Percentiles rank a stretch among this genome's conserved stretches.
phyloP scores from a whole-genome alignment of 2,888 invertebrate species.

The Drosophila incognita region DNA sequence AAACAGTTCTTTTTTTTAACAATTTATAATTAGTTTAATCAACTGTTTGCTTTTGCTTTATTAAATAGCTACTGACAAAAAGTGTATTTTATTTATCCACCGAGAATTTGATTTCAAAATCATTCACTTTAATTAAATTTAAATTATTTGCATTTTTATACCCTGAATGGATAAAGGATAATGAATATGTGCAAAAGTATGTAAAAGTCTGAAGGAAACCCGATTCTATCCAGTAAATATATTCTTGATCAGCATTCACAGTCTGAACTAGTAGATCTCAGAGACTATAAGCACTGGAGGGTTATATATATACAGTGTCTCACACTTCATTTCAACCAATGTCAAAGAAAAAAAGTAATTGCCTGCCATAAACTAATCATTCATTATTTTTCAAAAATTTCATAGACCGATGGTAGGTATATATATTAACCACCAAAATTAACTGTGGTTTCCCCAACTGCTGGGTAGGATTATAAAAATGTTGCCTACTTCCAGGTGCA shows the following conservation, averaged over 20 bases:
- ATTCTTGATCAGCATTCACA: neutral
- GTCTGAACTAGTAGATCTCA: neutral
- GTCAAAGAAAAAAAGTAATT: too few relatives aligned
- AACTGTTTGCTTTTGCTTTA: neutral
- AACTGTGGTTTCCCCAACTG: too few relatives aligned
- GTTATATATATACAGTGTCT: neutral
- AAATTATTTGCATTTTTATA: neutral
- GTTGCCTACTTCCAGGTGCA: too few relatives aligned
- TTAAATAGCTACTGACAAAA: neutral
- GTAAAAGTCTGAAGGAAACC: rapidly evolving
- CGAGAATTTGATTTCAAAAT: neutral
- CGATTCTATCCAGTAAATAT: neutral
- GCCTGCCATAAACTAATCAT: too few relatives aligned
- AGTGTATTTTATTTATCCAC: neutral
- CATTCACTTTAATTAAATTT: neutral
- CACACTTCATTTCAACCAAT: too few relatives aligned
- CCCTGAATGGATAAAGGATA: neutral
- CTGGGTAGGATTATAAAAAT: too few relatives aligned
- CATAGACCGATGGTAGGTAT: too few relatives aligned
- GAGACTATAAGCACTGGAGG: too few relatives aligned
- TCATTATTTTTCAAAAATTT: too few relatives aligned
- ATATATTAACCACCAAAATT: too few relatives aligned
- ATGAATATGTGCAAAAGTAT: neutral
- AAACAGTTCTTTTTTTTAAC: neutral
- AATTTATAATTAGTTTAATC: neutral